These are phyloP conservation scores for Scortum barcoo DNA, from an alignment of 2,113 vertebrate genomes.

Conservation along the genomic window DNA sequence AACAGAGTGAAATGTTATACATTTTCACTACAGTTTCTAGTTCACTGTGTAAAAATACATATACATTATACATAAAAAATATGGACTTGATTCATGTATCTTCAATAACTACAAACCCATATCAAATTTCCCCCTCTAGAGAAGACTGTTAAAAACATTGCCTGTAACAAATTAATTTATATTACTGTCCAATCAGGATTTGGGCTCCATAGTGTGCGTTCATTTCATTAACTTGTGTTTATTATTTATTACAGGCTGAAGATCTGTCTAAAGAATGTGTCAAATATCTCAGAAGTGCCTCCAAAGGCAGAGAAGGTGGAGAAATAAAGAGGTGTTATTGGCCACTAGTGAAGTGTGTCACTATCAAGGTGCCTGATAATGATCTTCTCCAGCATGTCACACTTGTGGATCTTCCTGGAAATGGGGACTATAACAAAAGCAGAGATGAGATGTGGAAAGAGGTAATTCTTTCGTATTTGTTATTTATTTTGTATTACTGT, in stretches of 20 bases:
- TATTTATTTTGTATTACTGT: neutral
- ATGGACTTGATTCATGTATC: too few species aligned
- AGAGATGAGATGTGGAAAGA: conserved; percentile 69
- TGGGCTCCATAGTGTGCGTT: too few species aligned
- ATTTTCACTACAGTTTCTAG: too few species aligned
- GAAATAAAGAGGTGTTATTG: conserved; percentile 35
- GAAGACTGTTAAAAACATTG: too few species aligned
- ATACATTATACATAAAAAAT: too few species aligned
- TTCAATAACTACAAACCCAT: too few species aligned
- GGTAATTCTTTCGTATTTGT: conserved; percentile 27
- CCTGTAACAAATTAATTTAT: too few species aligned
- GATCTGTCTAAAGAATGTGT: conserved; percentile 33
- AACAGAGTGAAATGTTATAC: too few species aligned
- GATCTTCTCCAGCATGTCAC: conserved; percentile 58
- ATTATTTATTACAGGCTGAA: conserved; percentile 40
- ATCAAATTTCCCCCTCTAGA: too few species aligned
- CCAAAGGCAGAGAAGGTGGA: neutral
- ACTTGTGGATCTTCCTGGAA: conserved; percentile 74
- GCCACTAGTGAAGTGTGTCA: conserved; percentile 75
- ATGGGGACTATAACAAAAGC: conserved; percentile 68
- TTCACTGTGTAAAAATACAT: too few species aligned
- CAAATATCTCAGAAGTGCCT: conserved; percentile 46
- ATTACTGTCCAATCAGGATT: too few species aligned
- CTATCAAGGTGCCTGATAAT: conserved; percentile 49
- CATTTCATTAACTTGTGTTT: neutral